Conservation (phyloP, 2,113 vertebrate species). For the Aix galericulata region DNA sequence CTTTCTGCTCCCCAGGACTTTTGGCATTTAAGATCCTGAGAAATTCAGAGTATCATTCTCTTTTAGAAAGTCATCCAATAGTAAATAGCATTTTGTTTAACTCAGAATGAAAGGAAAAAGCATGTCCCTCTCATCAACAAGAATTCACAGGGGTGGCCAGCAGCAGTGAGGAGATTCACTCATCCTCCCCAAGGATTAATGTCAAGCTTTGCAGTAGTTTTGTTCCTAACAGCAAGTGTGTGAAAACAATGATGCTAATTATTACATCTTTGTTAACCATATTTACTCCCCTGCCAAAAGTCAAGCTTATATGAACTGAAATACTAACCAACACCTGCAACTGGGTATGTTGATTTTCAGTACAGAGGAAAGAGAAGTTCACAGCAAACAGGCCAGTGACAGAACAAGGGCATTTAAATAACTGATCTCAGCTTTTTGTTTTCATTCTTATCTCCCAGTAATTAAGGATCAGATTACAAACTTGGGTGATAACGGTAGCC, state of each 20-base stretch:
- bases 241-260: background rate
- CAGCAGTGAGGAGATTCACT: background rate
- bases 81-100: slow-evolving; percentile 4
- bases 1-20: background rate
- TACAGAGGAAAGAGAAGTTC: background rate
- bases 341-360: background rate
- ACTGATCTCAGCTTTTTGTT: background rate
- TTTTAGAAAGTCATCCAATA: background rate
- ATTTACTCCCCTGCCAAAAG: background rate
- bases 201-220: background rate
- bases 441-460: background rate
- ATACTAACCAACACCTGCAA: background rate
- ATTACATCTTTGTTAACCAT: background rate
- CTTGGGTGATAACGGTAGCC: background rate
- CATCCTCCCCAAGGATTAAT: background rate
- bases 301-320: background rate
- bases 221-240: background rate
- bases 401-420: background rate
- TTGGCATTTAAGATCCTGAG: background rate
- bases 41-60: background rate
- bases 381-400: background rate
- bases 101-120: background rate
- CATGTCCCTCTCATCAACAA: background rate
- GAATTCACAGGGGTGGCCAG: background rate
- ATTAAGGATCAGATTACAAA: background rate